phyloP scores from a whole-genome alignment of 2,888 invertebrate genomes.

The Junonia oenone region DNA sequence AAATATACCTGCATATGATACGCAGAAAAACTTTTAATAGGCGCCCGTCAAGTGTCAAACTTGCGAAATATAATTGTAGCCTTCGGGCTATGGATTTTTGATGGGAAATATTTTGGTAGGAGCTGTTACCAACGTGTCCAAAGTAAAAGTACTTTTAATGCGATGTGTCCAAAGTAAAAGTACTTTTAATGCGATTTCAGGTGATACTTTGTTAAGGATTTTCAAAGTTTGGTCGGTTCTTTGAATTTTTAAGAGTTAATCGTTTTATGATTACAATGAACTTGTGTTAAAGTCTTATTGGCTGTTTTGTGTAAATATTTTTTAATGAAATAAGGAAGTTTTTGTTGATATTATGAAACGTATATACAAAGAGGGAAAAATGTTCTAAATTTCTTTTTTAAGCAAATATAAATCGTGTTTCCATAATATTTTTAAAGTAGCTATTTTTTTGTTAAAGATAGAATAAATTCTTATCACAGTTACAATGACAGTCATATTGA shows the following conservation, averaged over 20 bases:
- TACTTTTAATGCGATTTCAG: neutral
- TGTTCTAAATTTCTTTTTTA: no score
- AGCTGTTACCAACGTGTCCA: neutral
- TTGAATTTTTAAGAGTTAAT: neutral
- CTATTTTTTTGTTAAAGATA: no score
- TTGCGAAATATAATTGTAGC: conserved; percentile 22
- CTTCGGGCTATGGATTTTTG: conserved; percentile 4
- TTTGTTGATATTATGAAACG: no score
- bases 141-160: neutral
- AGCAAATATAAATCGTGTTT: no score
- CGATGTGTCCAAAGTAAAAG: neutral
- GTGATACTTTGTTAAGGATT: neutral
- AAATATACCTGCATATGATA: conserved; percentile 5
- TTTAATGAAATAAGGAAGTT: neutral
- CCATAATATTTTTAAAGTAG: no score
- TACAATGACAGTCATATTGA: no score
- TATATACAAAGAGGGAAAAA: no score
- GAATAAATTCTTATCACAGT: no score
- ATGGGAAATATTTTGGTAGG: conserved; percentile 8
- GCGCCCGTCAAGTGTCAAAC: conserved; percentile 39
- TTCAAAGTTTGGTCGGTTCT: neutral
- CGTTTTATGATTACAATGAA: neutral
- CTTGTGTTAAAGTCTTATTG: neutral
- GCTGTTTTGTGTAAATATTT: neutral
- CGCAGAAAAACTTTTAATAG: conserved; percentile 52